Conservation (phyloP, 2,888 invertebrate genomes). For the Orthosia cruda region DNA sequence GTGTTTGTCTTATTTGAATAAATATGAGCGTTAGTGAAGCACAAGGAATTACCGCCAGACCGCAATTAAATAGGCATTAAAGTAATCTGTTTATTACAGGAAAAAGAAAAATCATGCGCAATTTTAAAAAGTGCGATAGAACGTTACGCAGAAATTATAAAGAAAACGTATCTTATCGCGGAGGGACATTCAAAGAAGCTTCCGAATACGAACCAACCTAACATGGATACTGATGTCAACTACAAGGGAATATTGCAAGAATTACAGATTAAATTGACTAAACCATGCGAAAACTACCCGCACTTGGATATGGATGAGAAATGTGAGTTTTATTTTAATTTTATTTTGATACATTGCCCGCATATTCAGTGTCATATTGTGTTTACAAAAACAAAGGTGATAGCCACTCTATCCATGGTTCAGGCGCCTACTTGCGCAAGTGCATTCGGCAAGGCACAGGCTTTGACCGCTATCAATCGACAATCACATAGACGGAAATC, state of each 20-base stretch:
- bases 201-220: conserved; percentile 8
- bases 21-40: not conserved
- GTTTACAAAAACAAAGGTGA: not conserved
- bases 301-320: conserved; percentile 94
- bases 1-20: conserved; percentile 2
- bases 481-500: too few species aligned
- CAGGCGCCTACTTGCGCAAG: not conserved
- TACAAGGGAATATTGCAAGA: conserved; percentile 77
- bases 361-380: not conserved
- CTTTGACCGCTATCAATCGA: too few species aligned
- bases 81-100: conserved; percentile 45
- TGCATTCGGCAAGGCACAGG: too few species aligned
- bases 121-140: conserved; percentile 71
- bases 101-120: conserved; percentile 90
- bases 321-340: conserved; percentile 91
- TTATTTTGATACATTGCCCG: not conserved
- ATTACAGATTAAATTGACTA: conserved; percentile 91
- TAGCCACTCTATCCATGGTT: not conserved
- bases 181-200: conserved; percentile 43
- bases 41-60: not conserved
- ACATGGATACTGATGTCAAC: conserved; percentile 21
- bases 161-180: conserved; percentile 51
- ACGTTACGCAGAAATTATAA: conserved; percentile 65
- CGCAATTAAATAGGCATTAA: not conserved
- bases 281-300: conserved; percentile 93